phyloP scores from a whole-genome alignment of 2,113 vertebrate species.

The Pantherophis guttatus region DNA sequence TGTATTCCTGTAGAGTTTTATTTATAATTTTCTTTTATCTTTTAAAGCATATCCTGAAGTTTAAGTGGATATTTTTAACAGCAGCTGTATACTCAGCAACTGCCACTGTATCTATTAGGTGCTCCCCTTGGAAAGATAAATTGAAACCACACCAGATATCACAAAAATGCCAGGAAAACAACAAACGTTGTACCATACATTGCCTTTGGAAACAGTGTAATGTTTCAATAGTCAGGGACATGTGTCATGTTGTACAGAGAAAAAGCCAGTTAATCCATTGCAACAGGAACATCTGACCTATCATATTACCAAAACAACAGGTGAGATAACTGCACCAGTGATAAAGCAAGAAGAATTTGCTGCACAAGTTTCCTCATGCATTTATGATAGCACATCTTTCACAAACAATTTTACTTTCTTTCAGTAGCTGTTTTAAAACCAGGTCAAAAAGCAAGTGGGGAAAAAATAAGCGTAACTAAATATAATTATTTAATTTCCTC shows the following conservation, averaged over 20 bases:
- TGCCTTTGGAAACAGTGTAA: neutral
- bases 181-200: neutral
- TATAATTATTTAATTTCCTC: neutral
- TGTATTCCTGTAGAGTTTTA: neutral
- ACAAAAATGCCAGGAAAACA: neutral
- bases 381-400: neutral
- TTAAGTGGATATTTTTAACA: neutral
- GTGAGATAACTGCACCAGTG: neutral
- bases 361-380: neutral
- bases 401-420: neutral
- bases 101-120: neutral
- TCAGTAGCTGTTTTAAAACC: neutral
- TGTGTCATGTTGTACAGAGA: neutral
- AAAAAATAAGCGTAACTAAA: neutral
- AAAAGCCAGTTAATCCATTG: neutral
- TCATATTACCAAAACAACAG: neutral
- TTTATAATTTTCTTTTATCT: neutral
- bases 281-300: neutral
- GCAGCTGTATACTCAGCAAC: neutral
- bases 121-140: neutral
- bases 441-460: neutral
- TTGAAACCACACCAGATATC: neutral
- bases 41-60: neutral
- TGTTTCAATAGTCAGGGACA: neutral
- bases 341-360: neutral